phyloP scores from a whole-genome alignment of 2,797 vertebrate genomes.

The Galago senegalensis region DNA sequence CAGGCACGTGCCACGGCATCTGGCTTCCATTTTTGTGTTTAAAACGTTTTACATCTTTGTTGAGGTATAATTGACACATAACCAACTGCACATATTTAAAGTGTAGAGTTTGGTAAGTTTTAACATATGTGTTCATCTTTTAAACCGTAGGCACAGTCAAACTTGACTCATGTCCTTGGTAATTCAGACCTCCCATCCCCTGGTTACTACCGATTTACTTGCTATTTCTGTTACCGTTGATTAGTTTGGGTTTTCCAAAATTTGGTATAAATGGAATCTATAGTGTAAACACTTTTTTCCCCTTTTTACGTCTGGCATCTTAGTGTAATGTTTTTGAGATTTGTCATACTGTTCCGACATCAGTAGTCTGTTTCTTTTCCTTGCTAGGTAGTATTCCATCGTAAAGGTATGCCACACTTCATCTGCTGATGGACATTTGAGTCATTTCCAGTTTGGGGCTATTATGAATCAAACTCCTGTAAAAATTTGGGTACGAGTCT shows the following conservation, averaged over 20 bases:
- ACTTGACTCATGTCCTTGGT: not conserved
- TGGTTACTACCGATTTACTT: not conserved
- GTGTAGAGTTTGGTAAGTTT: not conserved
- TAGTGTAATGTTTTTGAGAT: not conserved
- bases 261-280: not conserved
- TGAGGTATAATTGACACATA: not conserved
- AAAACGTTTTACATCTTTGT: not conserved
- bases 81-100: not conserved
- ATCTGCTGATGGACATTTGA: not conserved
- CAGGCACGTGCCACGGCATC: too few relatives aligned
- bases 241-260: not conserved
- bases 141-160: fast-evolving
- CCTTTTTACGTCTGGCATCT: not conserved
- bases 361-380: not conserved
- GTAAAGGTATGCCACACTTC: not conserved
- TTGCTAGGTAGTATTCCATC: not conserved
- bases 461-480: not conserved
- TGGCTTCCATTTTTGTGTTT: not conserved
- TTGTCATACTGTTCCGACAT: not conserved
- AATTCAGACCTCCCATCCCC: not conserved
- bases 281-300: not conserved
- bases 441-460: not conserved
- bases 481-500: not conserved
- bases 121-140: not conserved
- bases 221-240: not conserved